These are phyloP conservation scores for Drosophila sproati DNA, from an alignment of 1,140 invertebrate genomes.

Conservation along the genomic window DNA sequence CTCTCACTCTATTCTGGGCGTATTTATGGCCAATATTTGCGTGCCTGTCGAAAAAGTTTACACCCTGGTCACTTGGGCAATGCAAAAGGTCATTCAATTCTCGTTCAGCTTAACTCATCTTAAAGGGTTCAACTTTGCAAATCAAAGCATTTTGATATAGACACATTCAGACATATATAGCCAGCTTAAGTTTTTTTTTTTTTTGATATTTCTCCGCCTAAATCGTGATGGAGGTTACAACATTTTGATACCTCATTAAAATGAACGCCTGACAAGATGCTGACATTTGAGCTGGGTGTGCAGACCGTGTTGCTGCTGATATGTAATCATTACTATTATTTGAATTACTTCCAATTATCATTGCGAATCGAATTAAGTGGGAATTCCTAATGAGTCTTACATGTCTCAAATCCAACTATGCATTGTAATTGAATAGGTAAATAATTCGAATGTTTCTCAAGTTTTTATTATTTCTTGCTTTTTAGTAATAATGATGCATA, in stretches of 20 bases:
- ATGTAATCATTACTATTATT: neutral
- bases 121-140: neutral
- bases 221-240: neutral
- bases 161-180: neutral
- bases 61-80: constrained; percentile 30
- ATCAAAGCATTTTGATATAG: too few relatives aligned
- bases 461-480: too few relatives aligned
- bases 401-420: too few relatives aligned
- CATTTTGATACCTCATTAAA: too few relatives aligned
- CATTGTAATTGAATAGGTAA: too few relatives aligned
- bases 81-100: constrained; percentile 30
- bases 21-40: constrained; percentile 52
- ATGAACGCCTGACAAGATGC: too few relatives aligned
- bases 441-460: too few relatives aligned
- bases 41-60: constrained; percentile 49
- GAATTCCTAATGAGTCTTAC: too few relatives aligned
- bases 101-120: neutral
- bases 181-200: neutral
- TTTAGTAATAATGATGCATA: too few relatives aligned
- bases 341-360: neutral
- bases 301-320: too few relatives aligned
- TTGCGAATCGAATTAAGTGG: neutral
- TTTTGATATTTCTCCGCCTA: neutral
- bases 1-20: neutral
- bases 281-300: too few relatives aligned